Conservation (phyloP, 64 coral and sea anemone genomes). For the Montipora sp. region DNA sequence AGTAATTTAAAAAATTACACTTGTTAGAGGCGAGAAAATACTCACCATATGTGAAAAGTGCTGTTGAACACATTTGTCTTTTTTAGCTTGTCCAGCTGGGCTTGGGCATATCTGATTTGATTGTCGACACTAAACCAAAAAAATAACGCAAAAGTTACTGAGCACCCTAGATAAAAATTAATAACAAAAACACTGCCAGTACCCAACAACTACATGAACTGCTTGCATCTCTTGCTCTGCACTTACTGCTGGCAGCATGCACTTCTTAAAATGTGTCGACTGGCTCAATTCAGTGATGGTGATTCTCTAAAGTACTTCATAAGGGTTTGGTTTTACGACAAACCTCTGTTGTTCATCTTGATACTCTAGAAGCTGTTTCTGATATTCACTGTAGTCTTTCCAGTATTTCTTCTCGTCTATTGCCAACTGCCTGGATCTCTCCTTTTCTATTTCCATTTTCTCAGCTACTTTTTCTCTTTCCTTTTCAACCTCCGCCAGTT, state of each 20-base stretch:
- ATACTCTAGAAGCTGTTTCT: conserved; percentile 96
- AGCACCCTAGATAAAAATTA: no score
- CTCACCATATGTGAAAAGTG: conserved; percentile 99
- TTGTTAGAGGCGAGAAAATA: background rate
- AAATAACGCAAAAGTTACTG: background rate
- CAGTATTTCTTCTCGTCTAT: conserved; percentile 86
- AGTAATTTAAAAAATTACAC: no score
- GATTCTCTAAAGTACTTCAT: no score
- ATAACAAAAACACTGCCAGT: background rate
- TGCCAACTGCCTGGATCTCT: conserved; percentile 76
- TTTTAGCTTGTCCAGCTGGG: conserved; percentile 94
- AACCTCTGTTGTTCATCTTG: conserved; percentile 99
- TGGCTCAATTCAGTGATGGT: no score
- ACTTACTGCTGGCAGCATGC: no score
- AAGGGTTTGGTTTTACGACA: background rate
- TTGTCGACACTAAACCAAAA: conserved; percentile 82
- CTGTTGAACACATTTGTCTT: conserved; percentile 99
- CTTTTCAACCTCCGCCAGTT: conserved; percentile 88
- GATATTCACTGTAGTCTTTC: conserved; percentile 92
- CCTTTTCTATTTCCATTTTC: conserved; percentile 85
- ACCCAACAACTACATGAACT: background rate
- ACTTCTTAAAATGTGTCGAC: no score
- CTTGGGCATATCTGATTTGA: conserved; percentile 93
- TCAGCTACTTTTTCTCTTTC: conserved; percentile 84
- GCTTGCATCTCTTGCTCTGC: no score